phyloP scores from a whole-genome alignment of 2,113 vertebrate genomes.

The Cynocephalus volans region DNA sequence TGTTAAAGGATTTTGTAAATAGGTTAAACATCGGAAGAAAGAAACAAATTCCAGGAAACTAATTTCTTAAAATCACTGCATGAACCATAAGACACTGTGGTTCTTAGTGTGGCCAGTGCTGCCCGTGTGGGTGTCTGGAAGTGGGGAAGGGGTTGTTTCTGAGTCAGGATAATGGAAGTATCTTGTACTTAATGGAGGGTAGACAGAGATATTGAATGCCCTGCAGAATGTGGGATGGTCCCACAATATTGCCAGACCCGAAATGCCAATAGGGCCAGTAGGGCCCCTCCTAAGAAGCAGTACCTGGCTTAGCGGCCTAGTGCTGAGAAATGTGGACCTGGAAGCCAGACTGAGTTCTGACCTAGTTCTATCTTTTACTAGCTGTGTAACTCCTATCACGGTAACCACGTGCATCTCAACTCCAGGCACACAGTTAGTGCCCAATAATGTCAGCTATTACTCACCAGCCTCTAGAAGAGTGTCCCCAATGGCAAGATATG shows the following conservation, averaged over 20 bases:
- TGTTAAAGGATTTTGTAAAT: conserved; percentile 59
- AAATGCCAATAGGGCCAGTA: not conserved
- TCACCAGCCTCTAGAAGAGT: not conserved
- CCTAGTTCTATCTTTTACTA: not conserved
- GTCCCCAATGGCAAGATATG: not conserved
- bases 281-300: not conserved
- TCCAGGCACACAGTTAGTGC: not conserved
- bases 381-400: not conserved
- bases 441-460: not conserved
- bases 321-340: not conserved
- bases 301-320: not conserved
- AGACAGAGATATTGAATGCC: not conserved
- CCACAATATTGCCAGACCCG: not conserved
- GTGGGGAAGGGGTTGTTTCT: not conserved
- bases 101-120: not conserved
- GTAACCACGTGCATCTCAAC: not conserved
- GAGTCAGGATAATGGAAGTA: not conserved
- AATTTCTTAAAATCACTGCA: conserved; percentile 45
- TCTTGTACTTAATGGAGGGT: not conserved
- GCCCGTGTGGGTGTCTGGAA: not conserved
- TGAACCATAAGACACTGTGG: not conserved
- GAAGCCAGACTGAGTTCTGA: not conserved
- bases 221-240: not conserved
- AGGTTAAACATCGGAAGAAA: conserved; percentile 51
- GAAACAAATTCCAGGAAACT: conserved; percentile 3